These are phyloP conservation scores for Macrotus californicus DNA, from an alignment of 2,113 vertebrate genomes.

Conservation along the genomic window DNA sequence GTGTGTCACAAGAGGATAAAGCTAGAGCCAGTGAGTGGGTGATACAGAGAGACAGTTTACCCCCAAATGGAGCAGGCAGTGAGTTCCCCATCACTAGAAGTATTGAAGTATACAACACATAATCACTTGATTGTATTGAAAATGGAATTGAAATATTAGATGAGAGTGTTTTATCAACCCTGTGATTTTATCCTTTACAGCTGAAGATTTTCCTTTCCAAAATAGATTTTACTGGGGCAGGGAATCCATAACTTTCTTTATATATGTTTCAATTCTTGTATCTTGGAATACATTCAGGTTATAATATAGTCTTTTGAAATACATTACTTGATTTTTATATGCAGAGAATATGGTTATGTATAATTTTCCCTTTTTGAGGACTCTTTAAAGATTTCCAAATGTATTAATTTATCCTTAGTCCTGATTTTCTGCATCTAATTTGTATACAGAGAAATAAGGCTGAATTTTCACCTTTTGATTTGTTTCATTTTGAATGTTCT, in stretches of 20 bases:
- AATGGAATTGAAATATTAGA: conserved; percentile 2
- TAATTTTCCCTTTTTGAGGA: neutral
- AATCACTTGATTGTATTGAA: neutral
- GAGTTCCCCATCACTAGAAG: neutral
- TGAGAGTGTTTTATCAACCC: neutral
- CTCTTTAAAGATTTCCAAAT: conserved; percentile 26
- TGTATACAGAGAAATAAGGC: neutral
- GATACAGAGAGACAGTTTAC: neutral
- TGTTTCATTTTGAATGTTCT: conserved; percentile 35
- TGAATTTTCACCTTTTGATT: conserved; percentile 32
- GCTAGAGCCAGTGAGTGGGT: neutral
- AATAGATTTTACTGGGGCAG: conserved; percentile 25
- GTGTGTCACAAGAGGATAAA: neutral
- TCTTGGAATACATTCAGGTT: conserved; percentile 31
- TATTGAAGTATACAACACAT: neutral
- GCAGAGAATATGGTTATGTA: conserved; percentile 19
- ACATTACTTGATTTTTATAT: conserved; percentile 26
- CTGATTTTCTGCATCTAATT: neutral
- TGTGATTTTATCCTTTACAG: conserved; percentile 7
- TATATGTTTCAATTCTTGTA: conserved; percentile 2
- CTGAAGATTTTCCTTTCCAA: conserved; percentile 47
- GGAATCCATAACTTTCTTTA: conserved; percentile 19
- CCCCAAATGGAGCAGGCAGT: neutral
- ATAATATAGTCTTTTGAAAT: conserved; percentile 44
- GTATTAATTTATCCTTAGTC: conserved; percentile 37